phyloP scores from a whole-genome alignment of 2,113 vertebrate species.

The Pyxicephalus adspersus region DNA sequence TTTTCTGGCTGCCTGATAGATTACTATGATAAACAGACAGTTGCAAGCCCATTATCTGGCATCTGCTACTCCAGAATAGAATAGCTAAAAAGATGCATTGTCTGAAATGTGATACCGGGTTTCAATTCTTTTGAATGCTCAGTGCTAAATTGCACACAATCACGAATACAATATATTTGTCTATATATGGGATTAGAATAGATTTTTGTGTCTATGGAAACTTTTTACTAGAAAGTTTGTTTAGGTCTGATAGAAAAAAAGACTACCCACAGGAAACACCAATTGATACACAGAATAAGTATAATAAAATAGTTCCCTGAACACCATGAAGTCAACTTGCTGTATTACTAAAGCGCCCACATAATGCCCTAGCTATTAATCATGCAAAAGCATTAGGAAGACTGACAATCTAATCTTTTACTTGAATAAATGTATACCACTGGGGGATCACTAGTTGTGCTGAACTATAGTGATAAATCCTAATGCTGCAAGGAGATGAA shows the following conservation, averaged over 20 bases:
- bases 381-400: neutral
- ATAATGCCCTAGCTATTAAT: neutral
- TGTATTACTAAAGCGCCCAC: neutral
- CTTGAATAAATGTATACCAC: too few species aligned
- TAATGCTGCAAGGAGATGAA: too few species aligned
- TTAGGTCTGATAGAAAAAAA: constrained; percentile 56
- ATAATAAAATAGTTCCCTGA: constrained; percentile 60
- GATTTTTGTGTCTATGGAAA: neutral
- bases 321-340: neutral
- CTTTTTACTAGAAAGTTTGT: constrained; percentile 48
- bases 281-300: constrained; percentile 64
- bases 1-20: constrained; percentile 56
- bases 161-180: too few species aligned
- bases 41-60: constrained; percentile 64
- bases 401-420: neutral
- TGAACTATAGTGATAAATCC: too few species aligned
- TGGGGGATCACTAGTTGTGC: too few species aligned
- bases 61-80: constrained; percentile 64
- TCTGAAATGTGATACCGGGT: constrained; percentile 15
- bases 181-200: neutral
- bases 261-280: constrained; percentile 60
- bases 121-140: neutral
- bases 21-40: constrained; percentile 64
- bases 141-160: too few species aligned
- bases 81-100: constrained; percentile 9